These are phyloP conservation scores for Mionectes macconnelli DNA, from an alignment of 2,113 vertebrate species.

Conservation along the genomic window DNA sequence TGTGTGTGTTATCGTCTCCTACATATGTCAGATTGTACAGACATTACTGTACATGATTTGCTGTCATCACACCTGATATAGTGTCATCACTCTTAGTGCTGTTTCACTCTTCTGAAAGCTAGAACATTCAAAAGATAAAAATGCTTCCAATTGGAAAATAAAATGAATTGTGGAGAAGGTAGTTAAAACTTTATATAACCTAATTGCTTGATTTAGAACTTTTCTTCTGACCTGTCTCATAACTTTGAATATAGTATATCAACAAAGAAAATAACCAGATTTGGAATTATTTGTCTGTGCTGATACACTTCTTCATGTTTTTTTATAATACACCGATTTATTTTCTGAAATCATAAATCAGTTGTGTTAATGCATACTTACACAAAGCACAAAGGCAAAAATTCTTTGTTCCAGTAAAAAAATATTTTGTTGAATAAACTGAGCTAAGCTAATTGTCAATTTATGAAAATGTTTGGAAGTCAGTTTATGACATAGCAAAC, in stretches of 20 bases:
- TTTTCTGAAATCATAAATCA: neutral
- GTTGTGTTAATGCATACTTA: neutral
- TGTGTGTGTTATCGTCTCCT: neutral
- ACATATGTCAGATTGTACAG: neutral
- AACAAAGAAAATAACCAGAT: neutral
- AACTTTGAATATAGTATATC: neutral
- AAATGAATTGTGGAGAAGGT: neutral
- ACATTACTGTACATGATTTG: neutral
- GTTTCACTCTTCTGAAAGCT: neutral
- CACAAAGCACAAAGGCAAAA: neutral
- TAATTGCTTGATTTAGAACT: neutral
- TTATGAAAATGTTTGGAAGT: neutral
- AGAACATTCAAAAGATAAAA: neutral
- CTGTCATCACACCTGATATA: neutral
- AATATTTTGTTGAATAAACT: neutral
- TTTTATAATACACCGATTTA: neutral
- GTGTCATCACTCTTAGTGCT: neutral
- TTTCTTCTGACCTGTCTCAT: neutral
- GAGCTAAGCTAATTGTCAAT: neutral
- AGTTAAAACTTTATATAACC: neutral
- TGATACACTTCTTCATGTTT: neutral
- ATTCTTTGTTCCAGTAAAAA: neutral
- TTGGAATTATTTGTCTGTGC: neutral
- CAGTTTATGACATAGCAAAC: neutral
- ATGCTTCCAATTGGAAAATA: neutral